Evolutionary conservation across 1,140 invertebrate species (phyloP), one percentile per base, ranked within the genome.

Genomic region (Neotoxoptera formosana): DNA sequence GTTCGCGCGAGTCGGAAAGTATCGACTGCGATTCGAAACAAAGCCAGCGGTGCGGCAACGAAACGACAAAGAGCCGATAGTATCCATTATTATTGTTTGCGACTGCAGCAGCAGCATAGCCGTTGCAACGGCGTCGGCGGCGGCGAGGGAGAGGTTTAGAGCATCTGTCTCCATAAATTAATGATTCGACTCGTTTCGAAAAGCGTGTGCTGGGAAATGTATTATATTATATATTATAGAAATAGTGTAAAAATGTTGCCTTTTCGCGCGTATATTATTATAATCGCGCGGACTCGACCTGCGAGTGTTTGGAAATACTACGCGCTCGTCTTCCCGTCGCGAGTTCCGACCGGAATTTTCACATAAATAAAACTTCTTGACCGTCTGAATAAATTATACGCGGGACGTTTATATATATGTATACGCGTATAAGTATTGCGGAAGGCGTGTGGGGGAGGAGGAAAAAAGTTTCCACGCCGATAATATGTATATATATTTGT

Each of bases 361-460:
- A 20, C 89, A 90, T 67, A 67, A 90, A 90, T 90, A 90, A 67
- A 90, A 90, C 89, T 90, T 67, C 89, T 90, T 90, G 89, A 90
- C 89, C 89, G 56, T 90, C 53, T 41, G 89, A 90, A 90, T 90
- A 90, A 90, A 90, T 90, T 90, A 90, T 45, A 90, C 14, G 41
- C 14, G 41, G 14, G n/a, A 76, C n/a, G 60, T 76, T 30, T 67
- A 30, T 67, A 67, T 60, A n/a, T n/a, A n/a, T 76, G n/a, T 76
- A 67, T 21, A n/a, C n/a, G n/a, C 11, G 30, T 60, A 76, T 76
- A 76, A 76, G n/a, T 76, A 76, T 76, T 76, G 11, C 30, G 60
- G n/a, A 76, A 76, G 14, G 60, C n/a, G n/a, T 14, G 17, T n/a
- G n/a, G 6, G 45, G n/a, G 45, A 9, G 30, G 47, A 48, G 47